phyloP scores from a whole-genome alignment of 35 echinoderm and acorn worm genomes.

The Apostichopus parvimensis region DNA sequence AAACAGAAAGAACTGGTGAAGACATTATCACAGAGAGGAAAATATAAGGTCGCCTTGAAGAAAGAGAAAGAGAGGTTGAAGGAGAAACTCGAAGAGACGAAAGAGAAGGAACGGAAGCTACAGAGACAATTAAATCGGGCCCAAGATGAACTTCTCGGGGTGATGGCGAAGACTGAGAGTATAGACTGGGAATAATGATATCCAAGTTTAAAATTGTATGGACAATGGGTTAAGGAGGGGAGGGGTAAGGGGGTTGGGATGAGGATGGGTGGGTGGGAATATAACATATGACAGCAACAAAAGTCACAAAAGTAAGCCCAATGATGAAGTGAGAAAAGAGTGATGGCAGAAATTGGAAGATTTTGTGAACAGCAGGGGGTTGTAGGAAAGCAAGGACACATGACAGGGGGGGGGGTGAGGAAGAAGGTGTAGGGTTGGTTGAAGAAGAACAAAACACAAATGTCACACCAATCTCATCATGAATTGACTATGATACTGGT shows the following conservation, averaged over 20 bases:
- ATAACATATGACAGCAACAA: too few species aligned
- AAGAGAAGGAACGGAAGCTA: slow-evolving; percentile 17
- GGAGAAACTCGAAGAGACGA: slow-evolving; percentile 15
- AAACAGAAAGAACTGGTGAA: slow-evolving; percentile 38
- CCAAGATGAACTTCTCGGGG: background rate
- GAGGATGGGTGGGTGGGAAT: background rate
- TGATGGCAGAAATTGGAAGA: too few species aligned
- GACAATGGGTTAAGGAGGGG: background rate
- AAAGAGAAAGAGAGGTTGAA: slow-evolving; percentile 29
- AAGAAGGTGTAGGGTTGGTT: too few species aligned
- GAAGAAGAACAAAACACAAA: too few species aligned
- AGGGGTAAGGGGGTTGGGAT: background rate
- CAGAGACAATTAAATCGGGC: background rate
- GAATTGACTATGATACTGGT: too few species aligned
- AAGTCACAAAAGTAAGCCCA: too few species aligned
- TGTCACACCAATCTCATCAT: too few species aligned
- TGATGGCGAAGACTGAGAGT: slow-evolving; percentile 5
- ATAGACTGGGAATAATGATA: background rate
- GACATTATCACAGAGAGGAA: slow-evolving; percentile 24
- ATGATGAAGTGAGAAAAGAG: too few species aligned
- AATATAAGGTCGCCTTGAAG: slow-evolving; percentile 22
- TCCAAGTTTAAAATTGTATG: background rate
- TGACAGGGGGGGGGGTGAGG: too few species aligned
- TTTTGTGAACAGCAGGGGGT: too few species aligned
- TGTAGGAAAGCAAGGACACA: too few species aligned